Evolutionary conservation across 2,888 invertebrate genomes (phyloP).

Genomic region (Ophion slaviceki): DNA sequence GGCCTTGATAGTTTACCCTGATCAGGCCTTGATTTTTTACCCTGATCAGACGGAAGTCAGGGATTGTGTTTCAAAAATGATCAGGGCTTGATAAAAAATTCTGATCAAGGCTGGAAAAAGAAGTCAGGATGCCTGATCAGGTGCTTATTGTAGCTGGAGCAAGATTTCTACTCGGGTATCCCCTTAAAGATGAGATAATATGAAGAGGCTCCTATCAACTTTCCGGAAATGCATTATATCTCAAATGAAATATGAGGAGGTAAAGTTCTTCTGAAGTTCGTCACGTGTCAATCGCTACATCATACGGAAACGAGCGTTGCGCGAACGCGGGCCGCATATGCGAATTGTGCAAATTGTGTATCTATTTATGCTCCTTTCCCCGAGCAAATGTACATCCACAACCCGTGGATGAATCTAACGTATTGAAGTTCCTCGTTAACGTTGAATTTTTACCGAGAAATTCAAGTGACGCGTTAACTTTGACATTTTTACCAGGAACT

Average conservation of each 20-base stretch:
- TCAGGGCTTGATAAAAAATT: no score
- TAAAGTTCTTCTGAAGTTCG: neutral
- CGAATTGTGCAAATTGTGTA: constrained; percentile 12
- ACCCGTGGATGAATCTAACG: neutral
- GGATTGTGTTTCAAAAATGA: no score
- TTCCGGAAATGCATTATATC: neutral
- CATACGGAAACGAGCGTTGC: neutral
- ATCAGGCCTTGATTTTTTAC: no score
- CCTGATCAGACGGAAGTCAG: no score
- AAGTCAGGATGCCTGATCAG: no score
- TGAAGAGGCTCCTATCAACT: neutral
- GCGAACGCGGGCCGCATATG: neutral
- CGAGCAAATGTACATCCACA: neutral
- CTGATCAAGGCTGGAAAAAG: no score
- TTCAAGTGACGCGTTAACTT: neutral
- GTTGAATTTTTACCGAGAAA: constrained; percentile 6
- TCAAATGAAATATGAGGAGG: neutral
- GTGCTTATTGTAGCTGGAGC: no score
- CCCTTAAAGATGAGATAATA: no score
- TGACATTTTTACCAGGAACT: neutral
- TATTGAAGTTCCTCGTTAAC: constrained; percentile 7
- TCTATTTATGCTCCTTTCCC: neutral
- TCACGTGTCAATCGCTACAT: neutral
- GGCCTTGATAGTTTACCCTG: no score
- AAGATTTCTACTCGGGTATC: no score